A percentile compares a stretch with the other conserved stretches of the same genome.
These are phyloP conservation scores for Nephila pilipes DNA, from an alignment of 1,140 invertebrate genomes.

Conservation along the genomic window DNA sequence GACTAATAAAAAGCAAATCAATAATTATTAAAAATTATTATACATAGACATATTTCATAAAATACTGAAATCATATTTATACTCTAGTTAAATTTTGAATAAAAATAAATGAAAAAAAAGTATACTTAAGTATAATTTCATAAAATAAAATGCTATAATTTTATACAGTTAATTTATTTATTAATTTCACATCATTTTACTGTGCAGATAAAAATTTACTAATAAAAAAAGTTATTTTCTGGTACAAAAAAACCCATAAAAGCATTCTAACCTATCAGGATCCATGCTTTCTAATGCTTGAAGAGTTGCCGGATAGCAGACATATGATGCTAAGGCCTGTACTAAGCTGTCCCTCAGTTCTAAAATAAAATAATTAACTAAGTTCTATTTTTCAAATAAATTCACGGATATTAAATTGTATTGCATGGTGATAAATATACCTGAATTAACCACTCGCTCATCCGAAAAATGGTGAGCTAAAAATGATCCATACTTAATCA, in stretches of 20 bases:
- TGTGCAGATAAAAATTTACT: background rate
- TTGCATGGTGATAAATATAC: constrained; percentile 76
- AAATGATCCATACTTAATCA: constrained; percentile 87
- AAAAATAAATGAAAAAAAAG: background rate
- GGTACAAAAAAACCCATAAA: background rate
- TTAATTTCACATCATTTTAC: background rate
- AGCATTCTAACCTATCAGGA: constrained; percentile 80
- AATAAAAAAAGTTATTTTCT: background rate
- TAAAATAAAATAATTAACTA: constrained; percentile 78
- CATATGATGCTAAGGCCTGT: constrained; percentile 88
- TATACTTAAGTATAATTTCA: background rate
- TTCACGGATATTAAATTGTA: background rate
- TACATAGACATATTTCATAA: background rate
- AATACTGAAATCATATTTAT: background rate
- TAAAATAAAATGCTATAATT: background rate
- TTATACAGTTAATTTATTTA: background rate
- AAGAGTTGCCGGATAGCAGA: constrained; percentile 84
- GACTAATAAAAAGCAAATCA: constrained; percentile 80
- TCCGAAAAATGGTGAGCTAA: constrained; percentile 89
- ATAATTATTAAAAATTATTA: constrained; percentile 52
- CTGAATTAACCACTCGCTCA: constrained; percentile 86
- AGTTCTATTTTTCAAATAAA: background rate
- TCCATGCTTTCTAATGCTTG: constrained; percentile 86
- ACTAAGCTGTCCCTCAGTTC: constrained; percentile 89
- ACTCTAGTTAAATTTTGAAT: background rate